Evolutionary conservation across 2,113 vertebrate genomes (phyloP).

Genomic region (Oncorhynchus keta): DNA sequence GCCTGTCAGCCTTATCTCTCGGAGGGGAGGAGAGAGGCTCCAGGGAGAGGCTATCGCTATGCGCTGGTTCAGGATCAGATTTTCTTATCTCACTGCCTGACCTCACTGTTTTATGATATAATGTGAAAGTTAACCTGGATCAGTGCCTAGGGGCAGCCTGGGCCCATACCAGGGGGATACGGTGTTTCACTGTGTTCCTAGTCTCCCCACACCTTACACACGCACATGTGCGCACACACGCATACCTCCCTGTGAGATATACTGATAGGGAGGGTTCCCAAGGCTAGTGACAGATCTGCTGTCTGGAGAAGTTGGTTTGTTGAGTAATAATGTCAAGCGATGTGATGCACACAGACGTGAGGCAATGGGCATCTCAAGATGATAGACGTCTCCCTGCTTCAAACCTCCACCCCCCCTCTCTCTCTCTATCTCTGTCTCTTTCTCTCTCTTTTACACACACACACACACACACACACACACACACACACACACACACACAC

Average conservation of each 20-base stretch:
- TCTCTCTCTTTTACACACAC: background rate
- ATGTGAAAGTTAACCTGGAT: slow-evolving; percentile 62
- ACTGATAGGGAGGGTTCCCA: slow-evolving; percentile 3
- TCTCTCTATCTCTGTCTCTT: background rate
- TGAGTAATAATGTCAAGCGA: background rate
- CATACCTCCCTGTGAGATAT: background rate
- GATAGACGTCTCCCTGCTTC: background rate
- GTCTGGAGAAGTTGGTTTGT: background rate
- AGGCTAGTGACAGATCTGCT: background rate
- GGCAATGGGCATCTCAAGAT: background rate
- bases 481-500: slow-evolving; percentile 8
- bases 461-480: background rate
- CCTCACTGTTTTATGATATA: slow-evolving; percentile 56
- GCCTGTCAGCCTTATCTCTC: slow-evolving; percentile 55
- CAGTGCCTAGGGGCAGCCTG: slow-evolving; percentile 50
- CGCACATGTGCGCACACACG: background rate
- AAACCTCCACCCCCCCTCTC: background rate
- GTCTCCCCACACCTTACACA: slow-evolving; percentile 26
- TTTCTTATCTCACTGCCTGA: slow-evolving; percentile 51
- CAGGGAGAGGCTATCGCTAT: slow-evolving; percentile 45
- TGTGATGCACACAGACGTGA: background rate
- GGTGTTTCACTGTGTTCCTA: slow-evolving; percentile 26
- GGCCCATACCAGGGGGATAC: slow-evolving; percentile 52
- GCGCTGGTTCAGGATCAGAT: slow-evolving; percentile 52
- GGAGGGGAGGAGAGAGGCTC: slow-evolving; percentile 50